Conservation (phyloP, 2,797 vertebrate genomes). For the Bradypodion ventrale region DNA sequence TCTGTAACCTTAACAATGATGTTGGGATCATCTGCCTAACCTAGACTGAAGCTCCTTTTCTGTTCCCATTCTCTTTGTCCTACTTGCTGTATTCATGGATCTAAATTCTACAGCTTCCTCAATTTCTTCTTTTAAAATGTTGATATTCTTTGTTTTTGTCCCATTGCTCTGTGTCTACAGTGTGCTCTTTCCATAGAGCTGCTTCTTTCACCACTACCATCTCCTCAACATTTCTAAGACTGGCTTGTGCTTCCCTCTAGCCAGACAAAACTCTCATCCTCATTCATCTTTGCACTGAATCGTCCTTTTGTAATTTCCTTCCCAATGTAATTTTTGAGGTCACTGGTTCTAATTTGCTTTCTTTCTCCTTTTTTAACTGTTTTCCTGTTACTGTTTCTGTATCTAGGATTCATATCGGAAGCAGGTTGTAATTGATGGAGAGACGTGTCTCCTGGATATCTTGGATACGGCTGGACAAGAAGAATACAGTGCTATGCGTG, state of each 20-base stretch:
- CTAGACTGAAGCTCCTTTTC: neutral
- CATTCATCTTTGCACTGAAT: neutral
- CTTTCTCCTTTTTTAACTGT: neutral
- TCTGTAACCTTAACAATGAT: conserved; percentile 52
- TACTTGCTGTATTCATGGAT: neutral
- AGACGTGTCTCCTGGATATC: conserved; percentile 66
- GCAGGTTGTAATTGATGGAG: conserved; percentile 67
- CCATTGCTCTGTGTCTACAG: too few species aligned
- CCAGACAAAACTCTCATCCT: neutral
- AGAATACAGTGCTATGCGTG: conserved; percentile 85
- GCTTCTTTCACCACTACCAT: neutral
- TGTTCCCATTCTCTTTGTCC: neutral
- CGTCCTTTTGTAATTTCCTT: neutral
- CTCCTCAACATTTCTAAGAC: neutral
- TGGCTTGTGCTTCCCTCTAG: too few species aligned
- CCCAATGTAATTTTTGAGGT: neutral
- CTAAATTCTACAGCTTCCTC: neutral
- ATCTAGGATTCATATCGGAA: conserved; percentile 65
- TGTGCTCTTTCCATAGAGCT: neutral
- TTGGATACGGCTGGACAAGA: conserved; percentile 67
- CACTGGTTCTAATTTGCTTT: neutral
- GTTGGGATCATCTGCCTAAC: neutral
- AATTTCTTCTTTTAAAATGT: neutral
- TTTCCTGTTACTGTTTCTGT: neutral
- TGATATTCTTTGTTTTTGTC: too few species aligned